phyloP scores from a whole-genome alignment of 2,113 vertebrate genomes.

The Mastomys coucha region DNA sequence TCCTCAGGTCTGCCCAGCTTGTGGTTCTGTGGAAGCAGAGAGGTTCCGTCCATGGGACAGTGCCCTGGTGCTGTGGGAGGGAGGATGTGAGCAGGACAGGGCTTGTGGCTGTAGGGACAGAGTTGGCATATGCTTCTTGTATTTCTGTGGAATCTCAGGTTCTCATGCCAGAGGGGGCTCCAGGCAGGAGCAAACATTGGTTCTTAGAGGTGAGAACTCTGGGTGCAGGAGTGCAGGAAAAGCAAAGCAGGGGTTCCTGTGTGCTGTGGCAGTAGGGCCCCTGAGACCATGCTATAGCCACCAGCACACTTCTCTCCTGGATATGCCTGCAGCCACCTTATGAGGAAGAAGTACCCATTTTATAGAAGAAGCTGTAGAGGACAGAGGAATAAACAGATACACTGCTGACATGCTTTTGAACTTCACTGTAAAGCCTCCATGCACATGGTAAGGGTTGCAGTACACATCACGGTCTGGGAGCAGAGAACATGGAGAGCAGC shows the following conservation, averaged over 20 bases:
- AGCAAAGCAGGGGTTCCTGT: background rate
- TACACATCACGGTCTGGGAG: background rate
- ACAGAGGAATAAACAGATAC: background rate
- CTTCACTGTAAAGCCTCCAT: background rate
- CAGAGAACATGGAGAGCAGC: background rate
- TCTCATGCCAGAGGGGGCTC: background rate
- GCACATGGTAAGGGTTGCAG: background rate
- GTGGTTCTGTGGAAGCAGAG: background rate
- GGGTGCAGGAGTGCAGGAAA: background rate
- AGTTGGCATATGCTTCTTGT: background rate
- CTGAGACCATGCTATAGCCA: background rate
- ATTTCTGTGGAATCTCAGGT: background rate
- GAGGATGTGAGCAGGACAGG: background rate
- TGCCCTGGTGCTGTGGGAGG: too few species aligned
- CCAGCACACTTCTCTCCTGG: background rate
- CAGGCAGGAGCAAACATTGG: background rate
- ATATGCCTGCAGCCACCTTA: background rate
- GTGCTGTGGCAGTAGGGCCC: too few species aligned
- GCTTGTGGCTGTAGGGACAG: background rate
- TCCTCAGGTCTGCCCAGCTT: background rate
- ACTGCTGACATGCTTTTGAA: background rate
- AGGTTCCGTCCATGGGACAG: background rate
- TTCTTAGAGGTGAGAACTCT: background rate
- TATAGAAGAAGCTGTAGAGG: background rate
- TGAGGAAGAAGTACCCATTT: background rate